A percentile compares a stretch with the other conserved stretches of the same genome.
phyloP scores from a whole-genome alignment of 2,888 invertebrate species.

The Dryobota labecula region DNA sequence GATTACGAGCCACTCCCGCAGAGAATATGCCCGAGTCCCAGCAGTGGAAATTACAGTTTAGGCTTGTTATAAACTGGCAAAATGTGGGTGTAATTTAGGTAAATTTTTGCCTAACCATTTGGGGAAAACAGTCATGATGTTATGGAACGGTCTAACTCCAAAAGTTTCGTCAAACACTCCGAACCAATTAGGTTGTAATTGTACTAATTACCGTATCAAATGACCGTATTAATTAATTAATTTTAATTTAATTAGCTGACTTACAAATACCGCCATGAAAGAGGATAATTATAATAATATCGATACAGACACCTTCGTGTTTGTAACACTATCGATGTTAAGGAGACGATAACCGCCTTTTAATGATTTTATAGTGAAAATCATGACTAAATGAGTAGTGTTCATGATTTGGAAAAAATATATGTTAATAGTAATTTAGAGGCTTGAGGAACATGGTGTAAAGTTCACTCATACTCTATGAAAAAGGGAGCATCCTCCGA shows the following conservation, averaged over 20 bases:
- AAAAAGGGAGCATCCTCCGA: no score
- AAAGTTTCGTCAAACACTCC: neutral
- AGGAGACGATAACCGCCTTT: no score
- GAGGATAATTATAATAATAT: neutral
- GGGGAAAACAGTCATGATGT: no score
- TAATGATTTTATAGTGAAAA: no score
- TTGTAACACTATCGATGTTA: neutral
- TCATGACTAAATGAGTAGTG: no score
- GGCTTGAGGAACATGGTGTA: no score
- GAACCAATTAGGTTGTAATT: constrained; percentile 4
- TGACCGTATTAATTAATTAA: neutral
- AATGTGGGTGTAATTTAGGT: no score
- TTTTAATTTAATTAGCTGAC: neutral
- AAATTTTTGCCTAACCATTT: neutral
- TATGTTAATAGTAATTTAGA: no score
- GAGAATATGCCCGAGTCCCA: neutral
- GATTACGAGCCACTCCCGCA: no score
- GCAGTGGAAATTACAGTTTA: neutral
- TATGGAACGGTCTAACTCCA: neutral
- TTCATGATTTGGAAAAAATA: no score
- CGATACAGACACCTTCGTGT: neutral
- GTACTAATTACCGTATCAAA: neutral
- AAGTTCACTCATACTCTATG: no score
- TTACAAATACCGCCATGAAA: neutral
- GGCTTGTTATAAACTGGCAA: neutral